phyloP scores from a whole-genome alignment of 2,797 vertebrate genomes.

The Crocidura indochinensis region DNA sequence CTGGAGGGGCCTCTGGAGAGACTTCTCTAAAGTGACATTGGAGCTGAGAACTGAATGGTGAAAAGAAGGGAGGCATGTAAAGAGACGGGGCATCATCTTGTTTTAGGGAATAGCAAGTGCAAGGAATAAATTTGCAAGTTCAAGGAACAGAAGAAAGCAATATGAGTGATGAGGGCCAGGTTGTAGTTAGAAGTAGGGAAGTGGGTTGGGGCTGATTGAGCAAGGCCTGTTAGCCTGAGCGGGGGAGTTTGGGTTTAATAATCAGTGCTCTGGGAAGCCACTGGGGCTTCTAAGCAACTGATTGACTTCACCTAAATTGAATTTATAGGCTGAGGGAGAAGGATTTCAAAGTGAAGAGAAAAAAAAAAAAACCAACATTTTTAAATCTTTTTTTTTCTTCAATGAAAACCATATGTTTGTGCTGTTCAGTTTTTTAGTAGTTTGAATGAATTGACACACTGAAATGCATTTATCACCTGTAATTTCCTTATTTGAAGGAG shows the following conservation, averaged over 20 bases:
- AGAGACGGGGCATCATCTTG: constrained; percentile 33
- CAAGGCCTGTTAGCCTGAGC: not conserved
- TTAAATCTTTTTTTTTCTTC: constrained; percentile 57
- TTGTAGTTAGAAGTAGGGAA: not conserved
- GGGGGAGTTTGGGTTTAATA: not conserved
- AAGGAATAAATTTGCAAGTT: constrained; percentile 75
- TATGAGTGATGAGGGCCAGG: not conserved
- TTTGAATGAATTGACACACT: constrained; percentile 44
- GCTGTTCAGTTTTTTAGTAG: constrained; percentile 48
- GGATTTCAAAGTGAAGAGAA: not conserved
- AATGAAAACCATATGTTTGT: constrained; percentile 46
- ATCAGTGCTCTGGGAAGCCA: not conserved
- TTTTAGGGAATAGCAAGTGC: constrained; percentile 64
- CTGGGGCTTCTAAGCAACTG: not conserved
- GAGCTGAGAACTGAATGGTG: constrained; percentile 33
- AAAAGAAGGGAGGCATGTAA: constrained; percentile 55
- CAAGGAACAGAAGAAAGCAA: constrained; percentile 35
- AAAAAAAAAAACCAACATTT: not conserved
- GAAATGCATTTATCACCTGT: constrained; percentile 61
- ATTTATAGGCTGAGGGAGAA: constrained; percentile 21
- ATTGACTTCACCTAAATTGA: constrained; percentile 34
- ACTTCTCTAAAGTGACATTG: constrained; percentile 49
- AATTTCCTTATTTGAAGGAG: constrained; percentile 55
- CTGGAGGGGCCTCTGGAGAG: not conserved
- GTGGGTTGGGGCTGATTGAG: not conserved